Evolutionary conservation across 2,113 vertebrate species (phyloP).

Genomic region (Chinchilla lanigera): DNA sequence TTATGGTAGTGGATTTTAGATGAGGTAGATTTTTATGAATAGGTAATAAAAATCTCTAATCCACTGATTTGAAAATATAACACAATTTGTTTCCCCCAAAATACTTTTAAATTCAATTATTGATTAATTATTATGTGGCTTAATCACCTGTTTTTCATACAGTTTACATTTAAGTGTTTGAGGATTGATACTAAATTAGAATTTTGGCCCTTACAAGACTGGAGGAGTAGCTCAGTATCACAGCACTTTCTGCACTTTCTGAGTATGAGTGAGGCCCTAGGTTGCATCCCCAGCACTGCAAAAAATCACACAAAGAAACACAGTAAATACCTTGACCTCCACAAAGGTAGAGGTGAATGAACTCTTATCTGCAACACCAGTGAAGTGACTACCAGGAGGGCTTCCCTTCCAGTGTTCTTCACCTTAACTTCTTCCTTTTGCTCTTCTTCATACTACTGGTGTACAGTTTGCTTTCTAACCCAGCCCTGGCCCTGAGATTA

Average conservation of each 20-base stretch:
- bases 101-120: constrained; percentile 6
- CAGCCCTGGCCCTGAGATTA: not conserved
- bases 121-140: not conserved
- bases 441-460: not conserved
- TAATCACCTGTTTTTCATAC: not conserved
- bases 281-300: not conserved
- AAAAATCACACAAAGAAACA: not conserved
- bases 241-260: not conserved
- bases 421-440: not conserved
- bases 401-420: not conserved
- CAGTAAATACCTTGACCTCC: not conserved
- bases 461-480: not conserved
- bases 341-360: not conserved
- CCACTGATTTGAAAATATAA: constrained; percentile 48
- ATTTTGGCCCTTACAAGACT: not conserved
- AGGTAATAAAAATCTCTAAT: not conserved
- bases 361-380: too few relatives aligned
- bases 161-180: not conserved
- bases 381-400: not conserved
- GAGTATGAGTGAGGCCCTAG: not conserved
- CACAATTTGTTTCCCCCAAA: not conserved
- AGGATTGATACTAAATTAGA: not conserved
- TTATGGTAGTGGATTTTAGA: not conserved
- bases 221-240: not conserved
- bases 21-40: constrained; percentile 15